Conservation (phyloP, 2,888 invertebrate genomes). For the Papilio elwesi region DNA sequence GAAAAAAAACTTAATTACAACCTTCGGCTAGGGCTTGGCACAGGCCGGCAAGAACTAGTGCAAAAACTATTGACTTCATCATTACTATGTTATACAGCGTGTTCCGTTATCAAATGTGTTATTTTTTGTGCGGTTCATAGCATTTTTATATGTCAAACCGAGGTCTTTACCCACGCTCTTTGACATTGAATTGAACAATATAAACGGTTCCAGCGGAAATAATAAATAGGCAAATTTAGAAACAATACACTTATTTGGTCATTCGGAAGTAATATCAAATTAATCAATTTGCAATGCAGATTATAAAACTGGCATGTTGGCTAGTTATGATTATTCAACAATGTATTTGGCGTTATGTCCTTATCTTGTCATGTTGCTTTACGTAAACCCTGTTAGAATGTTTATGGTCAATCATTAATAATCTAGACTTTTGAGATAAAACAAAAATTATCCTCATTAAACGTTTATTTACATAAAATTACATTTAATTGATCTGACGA, state of each 20-base stretch:
- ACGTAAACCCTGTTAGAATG: no score
- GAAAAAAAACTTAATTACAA: constrained; percentile 56
- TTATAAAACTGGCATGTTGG: neutral
- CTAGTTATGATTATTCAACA: neutral
- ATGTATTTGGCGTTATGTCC: no score
- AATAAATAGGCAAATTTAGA: constrained; percentile 45
- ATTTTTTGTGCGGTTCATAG: constrained; percentile 60
- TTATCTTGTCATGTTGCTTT: no score
- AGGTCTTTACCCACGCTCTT: constrained; percentile 73
- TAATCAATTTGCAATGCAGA: constrained; percentile 34
- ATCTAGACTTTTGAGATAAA: no score
- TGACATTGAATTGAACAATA: constrained; percentile 52
- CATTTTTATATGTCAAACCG: constrained; percentile 74
- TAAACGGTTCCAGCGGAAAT: constrained; percentile 27
- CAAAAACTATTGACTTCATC: constrained; percentile 57
- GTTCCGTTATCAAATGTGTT: constrained; percentile 60
- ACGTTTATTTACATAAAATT: no score
- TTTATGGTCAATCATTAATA: no score
- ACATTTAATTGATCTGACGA: no score
- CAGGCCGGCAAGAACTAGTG: constrained; percentile 51
- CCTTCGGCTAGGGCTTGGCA: constrained; percentile 63
- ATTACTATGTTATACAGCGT: constrained; percentile 40
- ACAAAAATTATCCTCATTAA: no score
- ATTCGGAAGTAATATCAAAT: constrained; percentile 44
- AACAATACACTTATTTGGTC: constrained; percentile 51